These are phyloP conservation scores for Drosophila melanogaster DNA, from an alignment of 1,140 invertebrate genomes.

Conservation along the genomic window DNA sequence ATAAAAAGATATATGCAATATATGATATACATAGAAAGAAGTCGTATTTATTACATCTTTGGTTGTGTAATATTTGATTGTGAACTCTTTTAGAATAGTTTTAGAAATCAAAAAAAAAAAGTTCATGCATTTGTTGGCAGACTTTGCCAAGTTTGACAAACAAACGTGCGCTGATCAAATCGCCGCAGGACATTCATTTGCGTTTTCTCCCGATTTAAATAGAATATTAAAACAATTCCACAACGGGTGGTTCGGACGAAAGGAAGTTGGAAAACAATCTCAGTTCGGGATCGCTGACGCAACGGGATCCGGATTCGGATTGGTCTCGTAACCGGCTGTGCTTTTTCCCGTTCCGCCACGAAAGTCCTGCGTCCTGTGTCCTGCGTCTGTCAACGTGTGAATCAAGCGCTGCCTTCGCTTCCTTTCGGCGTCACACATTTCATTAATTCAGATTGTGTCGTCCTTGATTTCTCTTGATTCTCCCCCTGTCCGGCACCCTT, in stretches of 20 bases:
- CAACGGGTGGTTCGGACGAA: conserved; percentile 23
- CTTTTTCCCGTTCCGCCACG: conserved; percentile 17
- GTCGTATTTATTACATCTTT: too few relatives aligned
- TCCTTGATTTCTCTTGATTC: conserved; percentile 1
- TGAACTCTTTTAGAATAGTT: not conserved
- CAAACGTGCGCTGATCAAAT: conserved; percentile 8
- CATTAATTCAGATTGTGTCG: conserved; percentile 43
- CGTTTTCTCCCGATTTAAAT: conserved; percentile 8
- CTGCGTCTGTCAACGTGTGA: conserved; percentile 57
- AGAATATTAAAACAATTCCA: conserved; percentile 49
- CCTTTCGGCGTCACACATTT: conserved; percentile 26
- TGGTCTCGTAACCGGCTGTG: conserved; percentile 36
- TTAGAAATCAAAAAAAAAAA: not conserved
- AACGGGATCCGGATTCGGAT: conserved; percentile 21
- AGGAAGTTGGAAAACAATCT: conserved; percentile 32
- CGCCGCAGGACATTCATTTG: conserved; percentile 38
- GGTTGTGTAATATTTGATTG: not conserved
- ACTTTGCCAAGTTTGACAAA: not conserved
- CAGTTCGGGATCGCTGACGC: conserved; percentile 29
- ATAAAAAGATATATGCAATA: too few relatives aligned
- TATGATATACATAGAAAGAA: too few relatives aligned
- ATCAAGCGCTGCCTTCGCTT: conserved; percentile 43
- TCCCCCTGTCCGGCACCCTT: conserved; percentile 2
- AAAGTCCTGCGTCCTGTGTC: conserved; percentile 19
- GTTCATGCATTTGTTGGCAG: not conserved